phyloP scores from a whole-genome alignment of 2,888 invertebrate genomes.

The Macaria notata region DNA sequence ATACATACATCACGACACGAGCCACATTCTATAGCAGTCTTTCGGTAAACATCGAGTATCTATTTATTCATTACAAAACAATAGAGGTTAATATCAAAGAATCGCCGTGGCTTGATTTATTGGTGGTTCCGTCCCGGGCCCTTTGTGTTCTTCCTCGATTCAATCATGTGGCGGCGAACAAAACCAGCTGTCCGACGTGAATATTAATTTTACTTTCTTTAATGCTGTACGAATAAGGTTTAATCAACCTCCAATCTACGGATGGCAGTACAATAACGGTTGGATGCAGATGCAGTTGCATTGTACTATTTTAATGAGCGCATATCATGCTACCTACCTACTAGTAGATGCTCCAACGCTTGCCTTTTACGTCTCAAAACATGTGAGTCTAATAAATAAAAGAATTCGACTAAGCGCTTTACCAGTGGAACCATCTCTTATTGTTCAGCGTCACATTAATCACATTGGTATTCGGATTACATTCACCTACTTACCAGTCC shows the following conservation, averaged over 20 bases:
- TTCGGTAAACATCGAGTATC: constrained; percentile 36
- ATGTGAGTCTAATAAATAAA: too few relatives aligned
- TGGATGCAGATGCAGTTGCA: constrained; percentile 1
- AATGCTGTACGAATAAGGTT: constrained; percentile 16
- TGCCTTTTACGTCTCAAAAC: too few relatives aligned
- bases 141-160: constrained; percentile 60
- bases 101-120: constrained; percentile 67
- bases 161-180: constrained; percentile 57
- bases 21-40: constrained; percentile 27
- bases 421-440: too few relatives aligned
- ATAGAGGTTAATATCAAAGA: constrained; percentile 63
- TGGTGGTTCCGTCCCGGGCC: constrained; percentile 52
- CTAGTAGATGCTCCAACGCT: too few relatives aligned
- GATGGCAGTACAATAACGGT: constrained; percentile 7
- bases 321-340: too few relatives aligned
- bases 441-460: too few relatives aligned
- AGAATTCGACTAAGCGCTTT: too few relatives aligned
- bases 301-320: constrained; percentile 2
- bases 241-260: constrained; percentile 19
- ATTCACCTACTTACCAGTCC: constrained; percentile 26
- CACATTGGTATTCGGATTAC: constrained; percentile 24
- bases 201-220: constrained; percentile 45
- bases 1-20: constrained; percentile 33
- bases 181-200: constrained; percentile 46
- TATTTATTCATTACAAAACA: constrained; percentile 50